A percentile compares a stretch with the other conserved stretches of the same genome.
Conservation (phyloP, 92 coral and sea anemone species). For the Umimayanthus kanabou region DNA sequence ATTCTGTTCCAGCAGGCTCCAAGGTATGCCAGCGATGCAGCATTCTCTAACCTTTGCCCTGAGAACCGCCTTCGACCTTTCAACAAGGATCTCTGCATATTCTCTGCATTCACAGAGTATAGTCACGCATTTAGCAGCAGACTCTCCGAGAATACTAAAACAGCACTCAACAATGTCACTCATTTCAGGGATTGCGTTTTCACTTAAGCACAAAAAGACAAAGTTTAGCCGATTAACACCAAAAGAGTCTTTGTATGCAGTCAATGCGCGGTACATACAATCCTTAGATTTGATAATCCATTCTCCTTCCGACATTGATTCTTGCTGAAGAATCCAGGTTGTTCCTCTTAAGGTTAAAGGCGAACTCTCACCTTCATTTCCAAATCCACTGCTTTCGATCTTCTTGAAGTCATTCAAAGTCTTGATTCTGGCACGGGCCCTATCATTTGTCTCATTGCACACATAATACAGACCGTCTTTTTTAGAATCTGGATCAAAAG, state of each 20-base stretch:
- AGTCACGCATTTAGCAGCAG: slow-evolving; percentile 50
- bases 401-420: slow-evolving; percentile 60
- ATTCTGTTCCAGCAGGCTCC: slow-evolving; percentile 45
- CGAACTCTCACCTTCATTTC: slow-evolving; percentile 2
- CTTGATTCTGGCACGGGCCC: slow-evolving; percentile 50
- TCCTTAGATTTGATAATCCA: slow-evolving; percentile 61
- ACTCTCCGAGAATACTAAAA: slow-evolving; percentile 59
- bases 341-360: slow-evolving; percentile 53
- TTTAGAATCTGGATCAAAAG: slow-evolving; percentile 50
- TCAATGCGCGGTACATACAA: slow-evolving; percentile 59
- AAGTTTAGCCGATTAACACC: slow-evolving; percentile 51
- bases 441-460: slow-evolving; percentile 62
- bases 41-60: slow-evolving; percentile 45
- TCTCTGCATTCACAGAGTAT: slow-evolving; percentile 49
- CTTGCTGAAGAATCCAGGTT: slow-evolving; percentile 57
- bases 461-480: slow-evolving; percentile 54
- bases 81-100: slow-evolving; percentile 28
- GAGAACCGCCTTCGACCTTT: slow-evolving; percentile 42
- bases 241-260: slow-evolving; percentile 46
- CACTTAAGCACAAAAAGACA: slow-evolving; percentile 51
- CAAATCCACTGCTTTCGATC: slow-evolving; percentile 12
- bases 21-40: slow-evolving; percentile 45
- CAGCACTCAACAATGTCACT: slow-evolving; percentile 59
- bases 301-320: slow-evolving; percentile 53
- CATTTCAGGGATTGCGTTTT: slow-evolving; percentile 53